Evolutionary conservation across 2,888 invertebrate genomes (phyloP), one percentile per base, ranked within the genome.

Genomic region (Cephus runcator): DNA sequence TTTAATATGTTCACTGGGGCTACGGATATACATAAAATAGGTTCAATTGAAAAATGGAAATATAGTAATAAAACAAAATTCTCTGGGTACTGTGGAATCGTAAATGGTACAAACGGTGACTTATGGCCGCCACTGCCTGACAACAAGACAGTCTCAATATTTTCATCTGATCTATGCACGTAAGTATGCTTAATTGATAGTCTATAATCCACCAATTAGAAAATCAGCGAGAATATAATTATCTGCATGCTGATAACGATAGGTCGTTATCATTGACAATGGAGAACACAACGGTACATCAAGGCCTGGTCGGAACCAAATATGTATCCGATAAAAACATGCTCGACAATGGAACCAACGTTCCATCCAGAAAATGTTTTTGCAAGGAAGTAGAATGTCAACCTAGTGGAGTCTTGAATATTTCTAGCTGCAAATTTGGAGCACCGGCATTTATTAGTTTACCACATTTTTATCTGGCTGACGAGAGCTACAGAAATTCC

Each of bases 401-500:
- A 78, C 92, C 92, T 1, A 92, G 92, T 83, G 97, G 97, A 11
- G 93, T 95, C 0, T 93, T 96, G 12, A 95, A 96, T 88, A 95
- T 97, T 83, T 95, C 96, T 0, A 90, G 91, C 40, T 97, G 97
- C 87, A 94, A 95, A 81, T 95, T 93, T 91, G 95, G 95, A 76
- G 96, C 97, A n/a, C 97, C 98, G 0, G 96, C 95, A 23, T 96
- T 95, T 91, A 93, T 97, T 34, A 95, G 96, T 0, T 94, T 95
- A 85, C 97, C 98, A 0, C 97, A 98, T 90, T 97, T 97, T 92
- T 94, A 95, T 83, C 90, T 95, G 86, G 94, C 95, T 0, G 96
- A 97, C 91, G 93, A 93, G 0, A 92, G 92, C 82, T 97, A 96
- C 86, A 87, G 92, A 15, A 86, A 93, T 78, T 93, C 93, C 69